Evolutionary conservation across 1,140 invertebrate genomes (phyloP).

Genomic region (Scaptomyza hsui): DNA sequence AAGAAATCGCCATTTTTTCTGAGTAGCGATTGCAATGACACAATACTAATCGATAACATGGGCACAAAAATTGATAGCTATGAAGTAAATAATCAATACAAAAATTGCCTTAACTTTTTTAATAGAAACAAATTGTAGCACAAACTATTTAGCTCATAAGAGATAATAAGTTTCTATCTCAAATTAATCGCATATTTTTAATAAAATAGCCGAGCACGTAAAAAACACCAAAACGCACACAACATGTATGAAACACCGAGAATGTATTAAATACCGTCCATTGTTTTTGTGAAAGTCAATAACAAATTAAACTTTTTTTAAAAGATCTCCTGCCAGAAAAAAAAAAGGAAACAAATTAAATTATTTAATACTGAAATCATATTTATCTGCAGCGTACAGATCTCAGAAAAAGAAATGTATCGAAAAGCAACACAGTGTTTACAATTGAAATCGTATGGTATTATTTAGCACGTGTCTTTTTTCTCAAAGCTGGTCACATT

Average conservation of each 20-base stretch:
- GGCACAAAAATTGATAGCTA: conserved; percentile 11
- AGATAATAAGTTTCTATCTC: too few species aligned
- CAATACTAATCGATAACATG: conserved; percentile 24
- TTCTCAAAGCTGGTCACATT: conserved; percentile 40
- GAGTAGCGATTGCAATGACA: conserved; percentile 34
- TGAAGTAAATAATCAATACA: neutral
- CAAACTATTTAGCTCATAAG: too few species aligned
- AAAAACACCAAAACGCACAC: too few species aligned
- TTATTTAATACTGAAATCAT: neutral
- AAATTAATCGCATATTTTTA: too few species aligned
- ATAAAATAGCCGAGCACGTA: too few species aligned
- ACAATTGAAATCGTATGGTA: conserved; percentile 34
- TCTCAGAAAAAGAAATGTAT: neutral
- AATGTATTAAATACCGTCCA: too few species aligned
- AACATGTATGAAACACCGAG: too few species aligned
- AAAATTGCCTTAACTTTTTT: too few species aligned
- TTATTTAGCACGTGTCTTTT: conserved; percentile 20
- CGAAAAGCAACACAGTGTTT: conserved; percentile 52
- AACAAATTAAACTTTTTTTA: too few species aligned
- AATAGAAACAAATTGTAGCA: too few species aligned
- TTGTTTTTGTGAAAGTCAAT: too few species aligned
- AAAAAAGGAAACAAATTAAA: neutral
- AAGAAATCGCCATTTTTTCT: conserved; percentile 67
- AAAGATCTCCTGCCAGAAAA: too few species aligned
- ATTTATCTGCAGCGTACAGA: neutral